Evolutionary conservation across 2,797 vertebrate species (phyloP).

Genomic region (Adelosebastes latens): DNA sequence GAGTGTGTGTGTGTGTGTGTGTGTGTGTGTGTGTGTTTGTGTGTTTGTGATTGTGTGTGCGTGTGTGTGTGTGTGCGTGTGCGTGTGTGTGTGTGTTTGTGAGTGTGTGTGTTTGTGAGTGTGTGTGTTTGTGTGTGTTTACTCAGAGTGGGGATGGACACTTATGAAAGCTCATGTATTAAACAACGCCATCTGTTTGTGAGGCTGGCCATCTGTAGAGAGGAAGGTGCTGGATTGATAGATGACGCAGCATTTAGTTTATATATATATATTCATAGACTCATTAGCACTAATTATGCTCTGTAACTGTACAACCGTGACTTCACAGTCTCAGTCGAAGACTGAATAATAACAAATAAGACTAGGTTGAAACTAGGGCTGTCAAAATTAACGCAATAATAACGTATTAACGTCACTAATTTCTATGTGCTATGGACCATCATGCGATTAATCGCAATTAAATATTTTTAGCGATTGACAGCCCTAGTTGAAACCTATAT

Average conservation of each 20-base stretch:
- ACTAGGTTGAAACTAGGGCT: not conserved
- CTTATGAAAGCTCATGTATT: constrained; percentile 53
- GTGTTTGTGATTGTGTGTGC: too few relatives aligned
- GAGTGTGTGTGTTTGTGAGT: accelerated
- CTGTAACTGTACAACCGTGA: constrained; percentile 14
- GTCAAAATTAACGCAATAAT: too few relatives aligned
- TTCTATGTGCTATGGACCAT: too few relatives aligned
- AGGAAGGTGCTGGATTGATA: constrained; percentile 9
- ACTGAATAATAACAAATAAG: not conserved
- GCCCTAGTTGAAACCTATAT: too few relatives aligned
- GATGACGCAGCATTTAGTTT: constrained; percentile 25
- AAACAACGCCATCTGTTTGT: constrained; percentile 63
- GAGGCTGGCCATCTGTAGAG: constrained; percentile 40
- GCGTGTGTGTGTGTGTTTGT: too few relatives aligned
- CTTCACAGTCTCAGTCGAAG: not conserved
- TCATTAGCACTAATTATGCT: constrained; percentile 35
- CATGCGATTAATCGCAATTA: too few relatives aligned
- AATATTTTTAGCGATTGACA: too few relatives aligned
- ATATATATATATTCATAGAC: constrained; percentile 25
- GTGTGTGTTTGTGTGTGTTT: constrained; percentile 6
- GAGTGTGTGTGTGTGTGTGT: too few relatives aligned
- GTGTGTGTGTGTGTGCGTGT: too few relatives aligned
- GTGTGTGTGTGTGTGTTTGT: too few relatives aligned
- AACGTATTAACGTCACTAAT: too few relatives aligned
- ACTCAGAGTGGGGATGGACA: constrained; percentile 13